Conservation (phyloP, 2,113 vertebrate genomes). For the Alexandromys fortis region DNA sequence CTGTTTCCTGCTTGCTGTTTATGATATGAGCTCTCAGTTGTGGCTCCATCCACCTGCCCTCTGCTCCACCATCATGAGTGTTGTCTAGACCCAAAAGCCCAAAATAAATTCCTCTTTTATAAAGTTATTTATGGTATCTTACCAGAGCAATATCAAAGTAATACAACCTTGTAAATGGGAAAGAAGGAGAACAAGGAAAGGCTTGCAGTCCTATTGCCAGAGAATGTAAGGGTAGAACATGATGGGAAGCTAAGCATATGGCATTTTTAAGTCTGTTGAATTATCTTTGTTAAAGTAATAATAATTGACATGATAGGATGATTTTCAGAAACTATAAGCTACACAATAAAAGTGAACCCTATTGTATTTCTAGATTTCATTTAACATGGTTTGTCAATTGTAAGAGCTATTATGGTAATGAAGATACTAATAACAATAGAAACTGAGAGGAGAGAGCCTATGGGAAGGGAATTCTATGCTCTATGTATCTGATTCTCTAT, state of each 20-base stretch:
- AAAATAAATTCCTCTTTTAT: background rate
- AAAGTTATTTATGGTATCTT: background rate
- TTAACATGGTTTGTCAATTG: background rate
- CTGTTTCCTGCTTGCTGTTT: background rate
- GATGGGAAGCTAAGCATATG: background rate
- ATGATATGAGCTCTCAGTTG: background rate
- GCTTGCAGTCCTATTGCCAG: background rate
- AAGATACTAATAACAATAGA: background rate
- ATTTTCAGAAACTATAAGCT: slow-evolving; percentile 8
- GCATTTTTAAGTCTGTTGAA: background rate
- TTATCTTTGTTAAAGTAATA: background rate
- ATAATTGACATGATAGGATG: background rate
- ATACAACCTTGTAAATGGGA: background rate
- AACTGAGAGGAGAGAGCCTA: background rate
- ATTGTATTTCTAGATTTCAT: background rate
- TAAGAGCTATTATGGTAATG: background rate
- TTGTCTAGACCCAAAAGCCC: background rate
- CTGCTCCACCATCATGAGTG: background rate
- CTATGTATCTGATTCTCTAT: background rate
- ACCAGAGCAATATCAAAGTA: background rate
- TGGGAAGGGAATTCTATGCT: background rate
- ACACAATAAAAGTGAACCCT: background rate
- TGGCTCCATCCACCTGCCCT: background rate
- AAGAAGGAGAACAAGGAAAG: background rate
- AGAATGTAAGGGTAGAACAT: background rate